Evolutionary conservation across 2,113 vertebrate genomes (phyloP).

Genomic region (Anolis carolinensis): DNA sequence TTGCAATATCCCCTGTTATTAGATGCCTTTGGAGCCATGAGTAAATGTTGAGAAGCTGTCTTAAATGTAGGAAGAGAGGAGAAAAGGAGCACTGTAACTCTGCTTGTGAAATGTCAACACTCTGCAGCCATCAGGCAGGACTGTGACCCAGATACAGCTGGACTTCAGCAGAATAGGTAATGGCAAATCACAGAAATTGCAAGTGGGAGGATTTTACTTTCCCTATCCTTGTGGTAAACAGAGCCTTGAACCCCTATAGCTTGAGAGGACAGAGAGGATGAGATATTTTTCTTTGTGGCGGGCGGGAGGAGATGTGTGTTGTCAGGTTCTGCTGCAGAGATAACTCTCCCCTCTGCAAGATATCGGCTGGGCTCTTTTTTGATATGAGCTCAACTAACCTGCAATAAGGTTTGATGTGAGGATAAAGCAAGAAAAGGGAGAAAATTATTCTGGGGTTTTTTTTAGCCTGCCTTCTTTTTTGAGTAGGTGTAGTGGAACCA

Average conservation of each 20-base stretch:
- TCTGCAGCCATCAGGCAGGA: too few species aligned
- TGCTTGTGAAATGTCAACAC: too few species aligned
- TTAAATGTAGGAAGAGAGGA: too few species aligned
- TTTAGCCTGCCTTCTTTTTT: conserved; percentile 63
- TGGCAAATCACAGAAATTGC: background rate
- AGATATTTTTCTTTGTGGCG: conserved; percentile 35
- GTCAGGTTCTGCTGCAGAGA: conserved; percentile 54
- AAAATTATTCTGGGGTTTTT: conserved; percentile 55
- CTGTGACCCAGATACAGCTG: too few species aligned
- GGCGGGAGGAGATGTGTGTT: background rate
- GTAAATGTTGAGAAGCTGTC: too few species aligned
- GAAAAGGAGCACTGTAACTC: too few species aligned
- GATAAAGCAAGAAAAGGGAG: conserved; percentile 57
- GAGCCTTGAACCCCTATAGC: background rate
- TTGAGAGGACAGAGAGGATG: background rate
- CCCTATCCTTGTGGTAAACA: background rate
- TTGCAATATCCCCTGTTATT: too few species aligned
- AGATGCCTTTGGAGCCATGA: too few species aligned
- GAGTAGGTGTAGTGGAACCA: conserved; percentile 66
- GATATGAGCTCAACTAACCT: conserved; percentile 64
- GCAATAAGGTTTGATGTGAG: conserved; percentile 61
- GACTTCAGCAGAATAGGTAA: background rate
- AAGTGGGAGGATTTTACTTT: background rate
- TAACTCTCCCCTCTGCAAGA: conserved; percentile 60
- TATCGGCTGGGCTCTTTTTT: conserved; percentile 17